Conservation (phyloP, 2,888 invertebrate genomes). For the Ennomos erosarius region DNA sequence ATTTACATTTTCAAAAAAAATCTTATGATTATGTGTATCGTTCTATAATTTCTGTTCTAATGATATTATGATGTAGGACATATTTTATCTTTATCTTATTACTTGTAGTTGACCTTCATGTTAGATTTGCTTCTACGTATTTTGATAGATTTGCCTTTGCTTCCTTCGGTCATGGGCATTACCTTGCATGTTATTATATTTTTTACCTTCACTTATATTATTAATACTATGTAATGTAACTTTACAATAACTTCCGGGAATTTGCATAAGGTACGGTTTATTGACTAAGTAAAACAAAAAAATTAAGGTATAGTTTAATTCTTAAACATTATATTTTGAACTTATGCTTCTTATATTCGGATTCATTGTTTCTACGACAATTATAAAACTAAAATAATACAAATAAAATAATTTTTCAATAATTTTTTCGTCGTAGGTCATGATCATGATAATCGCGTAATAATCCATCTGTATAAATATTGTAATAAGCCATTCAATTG, state of each 20-base stretch:
- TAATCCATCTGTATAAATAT: conserved; percentile 36
- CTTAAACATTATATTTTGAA: no score
- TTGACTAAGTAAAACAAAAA: no score
- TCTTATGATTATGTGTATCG: no score
- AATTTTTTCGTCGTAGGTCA: conserved; percentile 28
- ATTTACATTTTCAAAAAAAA: no score
- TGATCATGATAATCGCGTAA: conserved; percentile 7
- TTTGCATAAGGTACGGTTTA: no score
- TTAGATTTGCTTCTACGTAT: conserved; percentile 30
- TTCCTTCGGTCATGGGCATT: conserved; percentile 51
- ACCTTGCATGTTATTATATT: conserved; percentile 49
- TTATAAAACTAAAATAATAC: no score
- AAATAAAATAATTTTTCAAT: conserved; percentile 17
- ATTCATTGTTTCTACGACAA: no score
- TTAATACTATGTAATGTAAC: conserved; percentile 40
- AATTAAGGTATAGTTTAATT: no score
- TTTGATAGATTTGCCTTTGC: conserved; percentile 28
- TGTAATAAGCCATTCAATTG: conserved; percentile 8
- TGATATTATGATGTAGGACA: no score
- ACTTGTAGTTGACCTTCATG: conserved; percentile 45
- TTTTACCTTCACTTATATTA: conserved; percentile 47
- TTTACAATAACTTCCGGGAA: conserved; percentile 22
- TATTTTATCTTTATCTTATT: no score
- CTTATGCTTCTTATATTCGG: no score
- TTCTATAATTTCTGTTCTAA: no score